Evolutionary conservation across 2,113 vertebrate species (phyloP).

Genomic region (Sinocyclocheilus anshuiensis): DNA sequence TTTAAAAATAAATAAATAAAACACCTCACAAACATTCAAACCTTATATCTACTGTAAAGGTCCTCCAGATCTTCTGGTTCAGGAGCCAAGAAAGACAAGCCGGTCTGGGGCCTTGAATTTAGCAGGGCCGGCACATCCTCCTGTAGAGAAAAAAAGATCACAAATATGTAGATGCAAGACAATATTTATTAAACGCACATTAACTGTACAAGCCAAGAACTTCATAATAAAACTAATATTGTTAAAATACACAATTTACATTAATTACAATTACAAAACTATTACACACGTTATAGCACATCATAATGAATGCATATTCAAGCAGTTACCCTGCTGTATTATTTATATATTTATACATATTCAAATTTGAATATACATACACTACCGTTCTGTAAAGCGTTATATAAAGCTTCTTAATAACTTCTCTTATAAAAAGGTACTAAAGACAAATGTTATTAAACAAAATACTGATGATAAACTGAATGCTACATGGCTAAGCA

Average conservation of each 20-base stretch:
- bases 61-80: conserved; percentile 92
- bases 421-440: background rate
- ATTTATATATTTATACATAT: background rate
- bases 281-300: background rate
- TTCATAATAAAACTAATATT: too few species aligned
- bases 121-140: conserved; percentile 83
- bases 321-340: background rate
- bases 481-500: conserved; percentile 8
- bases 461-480: background rate
- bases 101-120: conserved; percentile 84
- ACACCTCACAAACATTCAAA: conserved; percentile 52
- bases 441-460: background rate
- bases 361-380: background rate
- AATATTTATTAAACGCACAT: background rate
- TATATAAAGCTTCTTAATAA: background rate
- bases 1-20: background rate
- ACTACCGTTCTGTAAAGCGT: background rate
- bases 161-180: background rate
- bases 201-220: too few species aligned
- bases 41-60: conserved; percentile 91
- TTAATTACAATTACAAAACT: background rate
- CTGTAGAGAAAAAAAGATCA: conserved; percentile 62
- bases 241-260: background rate
- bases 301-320: background rate
- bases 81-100: conserved; percentile 86